Conservation (phyloP, 30 jellyfish, hydroid and myxozoan species). For the Nemopilema nomurai region DNA sequence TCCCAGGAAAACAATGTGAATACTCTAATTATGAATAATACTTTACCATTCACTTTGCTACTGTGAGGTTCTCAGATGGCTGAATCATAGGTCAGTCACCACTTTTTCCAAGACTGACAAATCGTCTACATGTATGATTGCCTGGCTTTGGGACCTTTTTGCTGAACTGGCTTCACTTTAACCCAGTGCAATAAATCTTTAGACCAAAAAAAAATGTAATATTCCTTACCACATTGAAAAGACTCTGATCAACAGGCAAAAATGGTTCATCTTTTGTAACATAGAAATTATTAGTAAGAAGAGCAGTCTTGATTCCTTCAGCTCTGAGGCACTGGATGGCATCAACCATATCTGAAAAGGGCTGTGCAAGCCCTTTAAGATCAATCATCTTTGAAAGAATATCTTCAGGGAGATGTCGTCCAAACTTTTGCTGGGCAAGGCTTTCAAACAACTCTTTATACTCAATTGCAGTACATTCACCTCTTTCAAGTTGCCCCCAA, state of each 20-base stretch:
- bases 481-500: constrained; percentile 84
- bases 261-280: constrained; percentile 12
- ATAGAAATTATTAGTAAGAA: constrained; percentile 77
- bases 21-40: no score
- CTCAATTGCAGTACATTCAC: constrained; percentile 70
- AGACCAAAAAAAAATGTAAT: background rate
- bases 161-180: no score
- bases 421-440: constrained; percentile 39
- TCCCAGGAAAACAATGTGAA: no score
- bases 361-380: constrained; percentile 12
- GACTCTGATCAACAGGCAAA: constrained; percentile 55
- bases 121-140: no score
- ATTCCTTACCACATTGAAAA: constrained; percentile 69
- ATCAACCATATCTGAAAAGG: constrained; percentile 74
- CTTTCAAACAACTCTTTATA: constrained; percentile 50
- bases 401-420: constrained; percentile 66
- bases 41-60: no score
- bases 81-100: no score
- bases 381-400: constrained; percentile 38
- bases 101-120: no score
- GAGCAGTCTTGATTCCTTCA: constrained; percentile 83
- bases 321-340: constrained; percentile 74
- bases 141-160: no score
- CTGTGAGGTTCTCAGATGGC: no score
- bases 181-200: no score